Conservation (phyloP, 2,797 vertebrate genomes). For the Manis crassicaudata region DNA sequence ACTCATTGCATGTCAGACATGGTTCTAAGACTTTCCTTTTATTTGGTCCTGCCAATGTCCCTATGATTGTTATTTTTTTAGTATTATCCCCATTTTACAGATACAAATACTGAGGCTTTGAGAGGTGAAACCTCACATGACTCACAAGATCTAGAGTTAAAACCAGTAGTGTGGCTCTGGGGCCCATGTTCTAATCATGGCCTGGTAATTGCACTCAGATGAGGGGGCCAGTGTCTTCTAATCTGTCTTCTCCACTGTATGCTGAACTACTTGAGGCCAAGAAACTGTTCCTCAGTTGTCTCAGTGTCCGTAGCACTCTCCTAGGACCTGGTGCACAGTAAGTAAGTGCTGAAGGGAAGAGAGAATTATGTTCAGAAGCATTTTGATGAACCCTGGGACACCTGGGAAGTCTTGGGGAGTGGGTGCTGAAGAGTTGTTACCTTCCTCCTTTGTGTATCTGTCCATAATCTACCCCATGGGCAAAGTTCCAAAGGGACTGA, state of each 20-base stretch:
- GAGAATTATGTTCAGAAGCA: too few relatives aligned
- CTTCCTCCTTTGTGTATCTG: background rate
- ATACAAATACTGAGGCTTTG: background rate
- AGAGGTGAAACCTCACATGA: background rate
- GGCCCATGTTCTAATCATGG: background rate
- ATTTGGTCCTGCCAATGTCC: background rate
- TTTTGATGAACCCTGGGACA: background rate
- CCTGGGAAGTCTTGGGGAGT: too few relatives aligned
- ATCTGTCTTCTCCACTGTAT: background rate
- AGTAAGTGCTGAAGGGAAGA: background rate
- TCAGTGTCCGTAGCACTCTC: background rate
- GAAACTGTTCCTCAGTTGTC: background rate
- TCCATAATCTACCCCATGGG: too few relatives aligned
- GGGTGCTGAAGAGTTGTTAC: background rate
- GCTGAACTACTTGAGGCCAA: background rate
- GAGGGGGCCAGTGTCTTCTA: background rate
- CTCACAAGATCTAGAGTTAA: background rate
- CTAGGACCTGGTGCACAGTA: background rate
- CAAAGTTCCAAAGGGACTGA: background rate
- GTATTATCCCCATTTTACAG: background rate
- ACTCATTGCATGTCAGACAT: background rate
- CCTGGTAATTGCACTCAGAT: too few relatives aligned
- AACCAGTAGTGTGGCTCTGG: background rate
- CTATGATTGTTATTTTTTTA: too few relatives aligned
- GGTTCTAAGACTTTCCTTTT: background rate